A percentile compares a stretch with the other conserved stretches of the same genome.
Evolutionary conservation across 2,113 vertebrate species (phyloP).

Genomic region (Psammodynastes pulverulentus): DNA sequence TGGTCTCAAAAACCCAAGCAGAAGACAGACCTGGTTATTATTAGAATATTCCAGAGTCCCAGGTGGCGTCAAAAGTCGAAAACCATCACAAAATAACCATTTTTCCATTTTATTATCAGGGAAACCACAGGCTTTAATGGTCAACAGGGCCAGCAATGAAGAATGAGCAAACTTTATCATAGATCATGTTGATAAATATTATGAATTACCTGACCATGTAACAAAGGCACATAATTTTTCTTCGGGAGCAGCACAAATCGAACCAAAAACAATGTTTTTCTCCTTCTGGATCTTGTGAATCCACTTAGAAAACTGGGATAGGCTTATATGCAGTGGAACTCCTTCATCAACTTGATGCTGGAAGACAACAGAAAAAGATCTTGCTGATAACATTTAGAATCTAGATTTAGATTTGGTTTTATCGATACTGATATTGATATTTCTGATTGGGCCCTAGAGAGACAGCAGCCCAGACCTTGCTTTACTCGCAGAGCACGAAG

Average conservation of each 20-base stretch:
- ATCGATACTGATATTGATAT: neutral
- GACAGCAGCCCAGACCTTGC: no score
- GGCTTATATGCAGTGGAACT: conserved; percentile 84
- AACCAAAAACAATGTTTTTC: conserved; percentile 75
- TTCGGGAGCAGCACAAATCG: conserved; percentile 40
- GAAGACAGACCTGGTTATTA: neutral
- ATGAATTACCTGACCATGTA: conserved; percentile 90
- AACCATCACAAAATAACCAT: neutral
- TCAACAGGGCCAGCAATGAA: neutral
- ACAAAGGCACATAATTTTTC: conserved; percentile 81
- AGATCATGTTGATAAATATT: neutral
- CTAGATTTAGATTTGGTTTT: neutral
- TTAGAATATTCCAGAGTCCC: neutral
- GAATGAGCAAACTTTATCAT: neutral
- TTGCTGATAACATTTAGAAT: neutral
- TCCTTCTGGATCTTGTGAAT: conserved; percentile 79
- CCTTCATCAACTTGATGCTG: conserved; percentile 88
- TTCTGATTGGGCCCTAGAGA: neutral
- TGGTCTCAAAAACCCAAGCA: neutral
- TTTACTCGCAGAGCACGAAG: no score
- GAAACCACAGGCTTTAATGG: neutral
- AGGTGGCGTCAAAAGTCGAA: neutral
- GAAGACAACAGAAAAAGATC: conserved; percentile 11
- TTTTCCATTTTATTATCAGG: neutral
- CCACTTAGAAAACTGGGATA: conserved; percentile 90